Conservation (phyloP, 1,140 invertebrate species). For the Trichonephila clavipes region DNA sequence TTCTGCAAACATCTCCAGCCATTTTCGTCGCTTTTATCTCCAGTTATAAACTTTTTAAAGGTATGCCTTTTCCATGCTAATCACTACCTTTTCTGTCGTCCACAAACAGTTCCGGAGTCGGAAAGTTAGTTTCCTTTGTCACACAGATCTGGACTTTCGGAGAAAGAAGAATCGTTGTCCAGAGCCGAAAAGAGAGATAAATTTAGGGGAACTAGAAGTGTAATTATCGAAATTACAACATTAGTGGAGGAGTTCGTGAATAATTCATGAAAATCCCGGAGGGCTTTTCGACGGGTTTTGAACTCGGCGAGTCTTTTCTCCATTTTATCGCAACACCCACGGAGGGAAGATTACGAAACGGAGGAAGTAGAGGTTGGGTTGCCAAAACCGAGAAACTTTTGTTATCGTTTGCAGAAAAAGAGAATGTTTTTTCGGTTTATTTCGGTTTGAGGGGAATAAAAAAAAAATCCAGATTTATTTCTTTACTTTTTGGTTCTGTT, state of each 20-base stretch:
- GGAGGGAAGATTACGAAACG: slow-evolving; percentile 18
- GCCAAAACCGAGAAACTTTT: slow-evolving; percentile 27
- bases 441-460: too few relatives aligned
- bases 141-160: neutral
- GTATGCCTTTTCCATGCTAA: neutral
- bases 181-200: slow-evolving; percentile 47
- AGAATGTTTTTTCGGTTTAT: neutral
- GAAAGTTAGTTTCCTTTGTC: neutral
- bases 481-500: too few relatives aligned
- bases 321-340: neutral
- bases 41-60: neutral
- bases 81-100: neutral
- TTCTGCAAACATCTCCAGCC: too few relatives aligned
- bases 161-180: neutral
- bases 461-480: too few relatives aligned
- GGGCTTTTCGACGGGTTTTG: slow-evolving; percentile 7
- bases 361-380: slow-evolving; percentile 18
- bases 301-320: neutral
- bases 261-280: slow-evolving; percentile 54
- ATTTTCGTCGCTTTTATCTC: neutral
- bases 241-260: slow-evolving; percentile 44
- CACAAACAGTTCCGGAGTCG: neutral
- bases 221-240: slow-evolving; percentile 73
- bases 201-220: slow-evolving; percentile 50
- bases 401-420: neutral